Evolutionary conservation across 2,888 invertebrate genomes (phyloP), one percentile per base, ranked within the genome.

Genomic region (Oegoconia quadripuncta): DNA sequence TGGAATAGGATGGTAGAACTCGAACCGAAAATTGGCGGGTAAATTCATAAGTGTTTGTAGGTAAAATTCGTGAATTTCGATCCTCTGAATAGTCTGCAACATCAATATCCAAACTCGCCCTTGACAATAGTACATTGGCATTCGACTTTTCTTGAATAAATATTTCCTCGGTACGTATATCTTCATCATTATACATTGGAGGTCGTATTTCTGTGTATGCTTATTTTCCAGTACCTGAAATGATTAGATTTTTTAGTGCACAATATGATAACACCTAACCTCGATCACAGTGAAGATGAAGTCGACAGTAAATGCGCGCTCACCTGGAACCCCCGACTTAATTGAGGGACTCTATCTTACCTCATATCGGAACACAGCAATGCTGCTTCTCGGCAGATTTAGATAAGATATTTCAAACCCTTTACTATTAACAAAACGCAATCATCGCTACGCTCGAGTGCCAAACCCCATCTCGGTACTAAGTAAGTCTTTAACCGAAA

Each of bases 71-170:
- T 81, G 81, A 0, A 81, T n/a, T 3, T 73, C 64, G 1, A 69
- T 20, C 36, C 58, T 60, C 17, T 65, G 61, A 2, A 58, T 57
- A 0, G 70, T 63, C 22, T 62, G 43, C 25, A 71, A 45, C 52
- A 68, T 58, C 12, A 74, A 29, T 1, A 62, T 41, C 2, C 34
- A 41, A 0, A 69, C 36, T 1, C 42, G 34, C 2, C 80, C 80
- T 35, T 79, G 78, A 32, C 80, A 81, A 36, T 81, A 81, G 51
- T 77, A 76, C 3, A 81, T 11, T 0, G 78, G 80, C 0, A 78
- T 29, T 0, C 78, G 68, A 35, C 63, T 62, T 33, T 47, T 65
- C 3, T 45, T 44, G 23, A 79, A 72, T 26, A 61, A 4, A 38
- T 48, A 68, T 23, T 52, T 64, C 23, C 32, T 29, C 0, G 73